Evolutionary conservation across 2,888 invertebrate genomes (phyloP).

Genomic region (Lumbricus terrestris): DNA sequence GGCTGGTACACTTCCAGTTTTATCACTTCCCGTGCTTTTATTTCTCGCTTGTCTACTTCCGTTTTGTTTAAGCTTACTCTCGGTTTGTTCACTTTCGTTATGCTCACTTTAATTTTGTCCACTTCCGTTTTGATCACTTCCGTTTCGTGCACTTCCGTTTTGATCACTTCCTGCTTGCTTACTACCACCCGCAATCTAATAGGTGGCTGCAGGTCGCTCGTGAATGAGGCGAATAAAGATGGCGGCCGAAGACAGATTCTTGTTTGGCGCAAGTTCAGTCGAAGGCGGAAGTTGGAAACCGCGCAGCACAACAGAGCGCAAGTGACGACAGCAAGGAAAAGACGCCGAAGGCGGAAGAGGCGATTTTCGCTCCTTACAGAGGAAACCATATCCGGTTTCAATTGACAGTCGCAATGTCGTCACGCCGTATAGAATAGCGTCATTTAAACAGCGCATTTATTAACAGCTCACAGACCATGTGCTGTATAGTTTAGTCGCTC

Average conservation of each 20-base stretch:
- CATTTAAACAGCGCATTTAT: neutral
- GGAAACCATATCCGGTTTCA: neutral
- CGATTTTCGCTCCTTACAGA: neutral
- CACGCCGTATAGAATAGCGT: neutral
- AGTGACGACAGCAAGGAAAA: neutral
- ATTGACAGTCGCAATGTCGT: neutral
- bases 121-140: neutral
- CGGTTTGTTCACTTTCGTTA: too few species aligned
- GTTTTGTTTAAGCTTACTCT: too few species aligned
- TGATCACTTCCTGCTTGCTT: neutral
- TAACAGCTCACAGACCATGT: neutral
- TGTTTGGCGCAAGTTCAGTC: neutral
- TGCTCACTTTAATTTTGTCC: neutral
- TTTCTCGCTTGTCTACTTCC: too few species aligned
- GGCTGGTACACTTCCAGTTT: neutral
- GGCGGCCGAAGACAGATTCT: neutral
- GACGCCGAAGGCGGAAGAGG: neutral
- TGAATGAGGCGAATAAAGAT: neutral
- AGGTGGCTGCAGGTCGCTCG: neutral
- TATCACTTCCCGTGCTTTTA: too few species aligned
- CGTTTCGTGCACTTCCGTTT: neutral
- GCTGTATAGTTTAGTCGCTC: neutral
- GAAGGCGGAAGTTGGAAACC: neutral
- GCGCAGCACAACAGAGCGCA: neutral
- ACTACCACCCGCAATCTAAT: neutral